These are phyloP conservation scores for Mesitornis unicolor DNA, from an alignment of 2,113 vertebrate species.

Conservation along the genomic window DNA sequence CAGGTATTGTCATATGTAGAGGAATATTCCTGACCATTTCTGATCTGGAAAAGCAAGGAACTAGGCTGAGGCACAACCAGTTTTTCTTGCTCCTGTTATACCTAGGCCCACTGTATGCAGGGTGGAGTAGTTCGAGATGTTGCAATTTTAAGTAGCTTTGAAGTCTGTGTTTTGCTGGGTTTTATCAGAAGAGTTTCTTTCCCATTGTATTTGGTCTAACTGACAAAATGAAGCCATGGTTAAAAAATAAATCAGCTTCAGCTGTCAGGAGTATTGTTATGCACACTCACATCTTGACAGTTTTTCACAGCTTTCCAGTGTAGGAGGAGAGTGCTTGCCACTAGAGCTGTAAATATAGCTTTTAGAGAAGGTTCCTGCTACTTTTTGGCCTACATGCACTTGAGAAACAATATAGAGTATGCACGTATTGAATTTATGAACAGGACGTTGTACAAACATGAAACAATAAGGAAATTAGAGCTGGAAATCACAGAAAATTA, in stretches of 20 bases:
- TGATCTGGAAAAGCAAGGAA: not conserved
- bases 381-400: conserved; percentile 18
- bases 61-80: not conserved
- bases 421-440: not conserved
- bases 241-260: conserved; percentile 58
- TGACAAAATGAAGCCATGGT: conserved; percentile 54
- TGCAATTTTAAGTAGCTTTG: not conserved
- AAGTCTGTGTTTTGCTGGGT: not conserved
- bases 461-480: conserved; percentile 34
- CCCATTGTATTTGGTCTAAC: not conserved
- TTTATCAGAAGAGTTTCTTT: not conserved
- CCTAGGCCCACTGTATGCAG: not conserved
- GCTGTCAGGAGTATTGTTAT: conserved; percentile 31
- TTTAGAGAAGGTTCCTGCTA: conserved; percentile 5
- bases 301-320: conserved; percentile 55
- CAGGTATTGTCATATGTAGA: not conserved
- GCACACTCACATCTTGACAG: conserved; percentile 40
- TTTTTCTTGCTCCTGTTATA: not conserved
- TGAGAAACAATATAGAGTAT: not conserved
- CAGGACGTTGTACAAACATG: not conserved
- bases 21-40: not conserved
- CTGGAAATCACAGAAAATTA: conserved; percentile 30
- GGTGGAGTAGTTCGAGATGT: not conserved
- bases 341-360: conserved; percentile 37
- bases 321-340: conserved; percentile 50